Conservation (phyloP, 2,113 vertebrate species). For the Ciconia stormi region DNA sequence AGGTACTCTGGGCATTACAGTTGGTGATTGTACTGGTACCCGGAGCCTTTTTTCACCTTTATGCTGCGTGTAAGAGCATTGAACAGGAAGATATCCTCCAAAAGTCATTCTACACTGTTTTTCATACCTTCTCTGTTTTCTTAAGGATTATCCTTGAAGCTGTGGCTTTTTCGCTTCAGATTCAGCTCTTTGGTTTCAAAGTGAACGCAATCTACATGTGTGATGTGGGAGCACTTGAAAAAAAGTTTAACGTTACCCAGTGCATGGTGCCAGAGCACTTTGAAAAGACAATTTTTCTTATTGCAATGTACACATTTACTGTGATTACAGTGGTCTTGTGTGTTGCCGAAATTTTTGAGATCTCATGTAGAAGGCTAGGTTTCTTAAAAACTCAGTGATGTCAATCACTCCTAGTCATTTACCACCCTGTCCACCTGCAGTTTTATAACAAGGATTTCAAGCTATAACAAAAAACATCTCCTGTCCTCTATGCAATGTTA, state of each 20-base stretch:
- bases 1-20: slow-evolving; percentile 88
- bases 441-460: background rate
- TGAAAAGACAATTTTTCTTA: slow-evolving; percentile 91
- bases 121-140: slow-evolving; percentile 86
- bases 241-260: slow-evolving; percentile 77
- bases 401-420: background rate
- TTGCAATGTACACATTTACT: slow-evolving; percentile 89
- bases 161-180: slow-evolving; percentile 87
- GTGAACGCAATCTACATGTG: slow-evolving; percentile 80
- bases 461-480: slow-evolving; percentile 18
- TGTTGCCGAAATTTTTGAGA: slow-evolving; percentile 85
- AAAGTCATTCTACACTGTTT: slow-evolving; percentile 78
- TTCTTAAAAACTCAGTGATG: slow-evolving; percentile 78
- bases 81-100: slow-evolving; percentile 86
- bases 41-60: slow-evolving; percentile 85
- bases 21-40: slow-evolving; percentile 86
- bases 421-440: background rate
- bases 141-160: slow-evolving; percentile 85
- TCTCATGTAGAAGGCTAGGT: slow-evolving; percentile 80
- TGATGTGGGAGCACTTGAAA: slow-evolving; percentile 77
- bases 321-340: slow-evolving; percentile 85
- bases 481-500: slow-evolving; percentile 7
- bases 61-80: slow-evolving; percentile 84
- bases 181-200: slow-evolving; percentile 88
- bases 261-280: slow-evolving; percentile 90